A percentile compares a stretch with the other conserved stretches of the same genome.
These are phyloP conservation scores for Cremastinae sp. DNA, from an alignment of 2,888 invertebrate genomes.

Conservation along the genomic window DNA sequence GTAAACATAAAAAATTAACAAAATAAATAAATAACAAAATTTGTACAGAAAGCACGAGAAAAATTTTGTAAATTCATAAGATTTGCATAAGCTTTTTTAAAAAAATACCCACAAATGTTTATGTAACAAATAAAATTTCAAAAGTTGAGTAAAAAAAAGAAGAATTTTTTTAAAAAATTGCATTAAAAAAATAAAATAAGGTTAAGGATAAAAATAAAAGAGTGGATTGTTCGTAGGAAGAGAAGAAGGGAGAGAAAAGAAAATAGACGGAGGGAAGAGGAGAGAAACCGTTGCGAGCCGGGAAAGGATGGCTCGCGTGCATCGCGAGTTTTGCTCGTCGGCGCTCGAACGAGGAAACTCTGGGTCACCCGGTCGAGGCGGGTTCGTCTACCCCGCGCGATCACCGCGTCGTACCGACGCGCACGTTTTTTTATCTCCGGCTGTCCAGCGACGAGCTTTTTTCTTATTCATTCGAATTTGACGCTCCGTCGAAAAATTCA, in stretches of 20 bases:
- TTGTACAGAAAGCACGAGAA: too few species aligned
- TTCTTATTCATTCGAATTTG: not conserved
- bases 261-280: conserved; percentile 52
- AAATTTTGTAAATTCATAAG: too few species aligned
- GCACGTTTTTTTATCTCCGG: not conserved
- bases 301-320: conserved; percentile 51
- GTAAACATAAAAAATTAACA: too few species aligned
- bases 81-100: too few species aligned
- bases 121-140: too few species aligned
- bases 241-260: conserved; percentile 32
- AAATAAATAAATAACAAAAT: too few species aligned
- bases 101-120: too few species aligned
- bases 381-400: conserved; percentile 65
- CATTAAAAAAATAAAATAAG: too few species aligned
- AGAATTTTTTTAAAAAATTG: too few species aligned
- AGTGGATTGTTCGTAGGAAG: conserved; percentile 8
- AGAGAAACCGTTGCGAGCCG: conserved; percentile 36
- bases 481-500: not conserved
- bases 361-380: conserved; percentile 70
- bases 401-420: conserved; percentile 49
- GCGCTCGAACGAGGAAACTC: conserved; percentile 64
- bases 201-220: conserved; percentile 22
- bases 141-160: too few species aligned
- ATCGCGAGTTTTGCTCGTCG: conserved; percentile 8
- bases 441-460: too few species aligned